These are phyloP conservation scores for Umimayanthus kanabou DNA, from an alignment of 92 coral and sea anemone species.

Conservation along the genomic window DNA sequence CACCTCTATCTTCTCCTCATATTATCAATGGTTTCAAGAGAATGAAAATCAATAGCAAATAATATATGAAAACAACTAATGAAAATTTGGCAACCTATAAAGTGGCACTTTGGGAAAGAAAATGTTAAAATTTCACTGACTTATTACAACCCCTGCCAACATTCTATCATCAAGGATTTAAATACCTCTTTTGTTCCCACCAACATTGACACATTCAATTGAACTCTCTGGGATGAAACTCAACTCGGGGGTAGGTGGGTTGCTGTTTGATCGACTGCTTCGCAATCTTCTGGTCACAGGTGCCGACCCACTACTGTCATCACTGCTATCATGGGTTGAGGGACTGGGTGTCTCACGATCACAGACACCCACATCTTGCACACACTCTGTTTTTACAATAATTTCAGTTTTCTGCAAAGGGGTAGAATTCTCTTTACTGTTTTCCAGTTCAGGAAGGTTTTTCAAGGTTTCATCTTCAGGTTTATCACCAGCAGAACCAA, in stretches of 20 bases:
- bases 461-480: background rate
- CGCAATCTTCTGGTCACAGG: constrained; percentile 9
- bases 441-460: background rate
- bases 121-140: too few species aligned
- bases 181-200: constrained; percentile 57
- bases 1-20: too few species aligned
- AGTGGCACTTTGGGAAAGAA: too few species aligned
- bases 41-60: too few species aligned
- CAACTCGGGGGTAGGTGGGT: constrained; percentile 55
- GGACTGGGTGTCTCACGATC: constrained; percentile 8
- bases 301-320: background rate
- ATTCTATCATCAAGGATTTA: background rate
- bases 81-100: too few species aligned
- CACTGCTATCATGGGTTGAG: background rate
- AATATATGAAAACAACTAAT: too few species aligned
- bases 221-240: constrained; percentile 84
- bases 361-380: background rate
- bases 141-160: constrained; percentile 6
- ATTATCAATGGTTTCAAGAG: too few species aligned
- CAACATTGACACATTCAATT: constrained; percentile 81
- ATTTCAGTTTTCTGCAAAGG: background rate
- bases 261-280: constrained; percentile 30
- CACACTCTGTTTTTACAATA: background rate
- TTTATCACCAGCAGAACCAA: background rate
- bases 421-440: background rate